Evolutionary conservation across 2,888 invertebrate species (phyloP), one percentile per base, ranked within the genome.

Genomic region (Ophioninae sp.): DNA sequence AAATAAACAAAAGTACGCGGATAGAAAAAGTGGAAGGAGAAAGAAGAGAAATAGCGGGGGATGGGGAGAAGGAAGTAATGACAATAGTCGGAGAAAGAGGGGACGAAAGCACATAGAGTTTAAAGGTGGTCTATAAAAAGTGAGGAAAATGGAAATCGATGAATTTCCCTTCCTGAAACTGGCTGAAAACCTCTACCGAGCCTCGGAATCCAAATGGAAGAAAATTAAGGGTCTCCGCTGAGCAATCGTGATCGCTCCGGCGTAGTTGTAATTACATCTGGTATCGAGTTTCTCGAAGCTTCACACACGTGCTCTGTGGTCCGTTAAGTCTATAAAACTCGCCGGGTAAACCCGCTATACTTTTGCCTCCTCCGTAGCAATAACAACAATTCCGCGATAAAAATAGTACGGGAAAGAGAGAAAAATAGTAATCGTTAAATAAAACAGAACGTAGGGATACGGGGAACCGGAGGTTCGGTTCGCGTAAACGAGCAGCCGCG

Each of bases 211-310:
- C 80, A 74, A 83, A 79, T 68, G 20, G 68, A 44, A 78, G 65
- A 62, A 83, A 83, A 83, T 78, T 81, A 81, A 83, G 81, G 70
- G 30, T 80, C 62, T 56, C 50, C 56, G 20, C 68, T 78, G 74
- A 83, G 74, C 80, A 78, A 74, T 83, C 62, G 74, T 78, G 41
- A 81, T 81, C 81, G 59, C 74, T 77, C 69, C 7, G 61, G 59
- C 62, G 64, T 41, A 69, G 10, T 77, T 78, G 81, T 74, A 83
- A 83, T 81, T 83, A 83, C 83, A 78, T 83, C 77, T 77, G 69
- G 68, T 83, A 81, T 78, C 70, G 83, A 81, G 81, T 81, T 83
- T 70, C 65, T 81, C 41, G 23, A 68, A 82, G 21, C 69, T 65
- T 44, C 56, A 23, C 59, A 59, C 62, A 21, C n/a, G 81, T 78